phyloP scores from a whole-genome alignment of 1,140 invertebrate genomes.

The Drosophila mayri region DNA sequence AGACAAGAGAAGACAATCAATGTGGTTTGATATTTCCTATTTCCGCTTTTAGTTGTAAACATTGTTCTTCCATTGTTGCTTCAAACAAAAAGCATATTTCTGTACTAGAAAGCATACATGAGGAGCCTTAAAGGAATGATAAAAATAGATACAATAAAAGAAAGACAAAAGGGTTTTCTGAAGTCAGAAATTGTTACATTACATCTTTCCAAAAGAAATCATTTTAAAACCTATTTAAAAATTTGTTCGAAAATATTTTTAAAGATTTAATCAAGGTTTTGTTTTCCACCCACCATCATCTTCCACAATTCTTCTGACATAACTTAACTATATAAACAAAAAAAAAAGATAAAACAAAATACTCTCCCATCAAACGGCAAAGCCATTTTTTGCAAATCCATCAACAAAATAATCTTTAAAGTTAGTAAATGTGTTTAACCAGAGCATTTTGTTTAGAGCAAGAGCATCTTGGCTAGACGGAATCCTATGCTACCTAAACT shows the following conservation, averaged over 20 bases:
- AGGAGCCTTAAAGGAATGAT: background rate
- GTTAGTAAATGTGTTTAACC: constrained; percentile 31
- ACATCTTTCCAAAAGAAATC: background rate
- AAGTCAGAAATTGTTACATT: background rate
- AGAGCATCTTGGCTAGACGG: constrained; percentile 25
- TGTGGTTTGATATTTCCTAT: constrained; percentile 75
- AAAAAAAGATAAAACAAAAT: background rate
- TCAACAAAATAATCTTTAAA: constrained; percentile 16
- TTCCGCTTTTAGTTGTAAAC: constrained; percentile 51
- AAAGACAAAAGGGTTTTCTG: background rate
- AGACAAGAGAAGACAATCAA: constrained; percentile 76
- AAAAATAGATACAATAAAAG: constrained; percentile 10
- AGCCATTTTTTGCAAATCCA: constrained; percentile 32
- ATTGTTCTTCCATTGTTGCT: constrained; percentile 60
- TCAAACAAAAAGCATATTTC: constrained; percentile 26
- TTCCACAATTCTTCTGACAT: constrained; percentile 3
- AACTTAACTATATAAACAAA: background rate
- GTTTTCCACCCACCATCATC: background rate
- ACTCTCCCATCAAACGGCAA: constrained; percentile 35
- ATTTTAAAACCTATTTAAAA: background rate
- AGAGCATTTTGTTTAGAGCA: constrained; percentile 36
- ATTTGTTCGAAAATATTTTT: constrained; percentile 2
- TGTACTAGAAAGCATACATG: constrained; percentile 3
- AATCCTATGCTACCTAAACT: constrained; percentile 68
- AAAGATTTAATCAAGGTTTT: background rate